phyloP scores from a whole-genome alignment of 2,113 vertebrate genomes.

The Phyllopteryx taeniolatus region DNA sequence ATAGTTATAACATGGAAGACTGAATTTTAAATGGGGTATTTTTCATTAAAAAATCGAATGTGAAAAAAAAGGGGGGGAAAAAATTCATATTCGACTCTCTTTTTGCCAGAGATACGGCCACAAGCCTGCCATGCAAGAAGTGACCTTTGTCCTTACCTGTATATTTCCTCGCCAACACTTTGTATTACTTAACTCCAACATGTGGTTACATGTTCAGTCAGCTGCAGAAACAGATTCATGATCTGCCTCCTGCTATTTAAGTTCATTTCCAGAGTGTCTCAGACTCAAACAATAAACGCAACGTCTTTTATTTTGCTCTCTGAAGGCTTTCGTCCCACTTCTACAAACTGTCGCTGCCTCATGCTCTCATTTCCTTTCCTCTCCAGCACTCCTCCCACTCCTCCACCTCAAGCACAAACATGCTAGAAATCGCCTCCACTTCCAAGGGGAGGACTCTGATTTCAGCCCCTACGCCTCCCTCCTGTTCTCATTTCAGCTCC shows the following conservation, averaged over 20 bases:
- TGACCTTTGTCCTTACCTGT: slow-evolving; percentile 4
- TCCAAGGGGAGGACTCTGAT: slow-evolving; percentile 46
- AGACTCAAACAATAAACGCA: slow-evolving; percentile 15
- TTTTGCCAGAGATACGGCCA: background rate
- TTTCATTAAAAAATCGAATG: background rate
- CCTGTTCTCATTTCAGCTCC: slow-evolving; percentile 9
- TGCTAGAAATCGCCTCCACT: slow-evolving; percentile 42
- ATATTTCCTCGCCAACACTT: background rate
- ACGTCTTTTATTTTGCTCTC: slow-evolving; percentile 21
- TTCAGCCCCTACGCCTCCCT: slow-evolving; percentile 39
- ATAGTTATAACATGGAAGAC: background rate
- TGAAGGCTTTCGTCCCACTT: slow-evolving; percentile 44
- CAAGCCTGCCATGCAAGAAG: background rate
- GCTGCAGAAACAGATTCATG: background rate
- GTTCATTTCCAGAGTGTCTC: background rate
- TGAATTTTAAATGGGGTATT: background rate
- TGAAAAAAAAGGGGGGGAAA: background rate
- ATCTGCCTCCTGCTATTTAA: slow-evolving; percentile 6
- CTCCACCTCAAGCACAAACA: slow-evolving; percentile 43
- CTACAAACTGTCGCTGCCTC: slow-evolving; percentile 31
- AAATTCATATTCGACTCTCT: background rate
- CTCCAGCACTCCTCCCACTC: slow-evolving; percentile 21
- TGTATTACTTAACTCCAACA: background rate
- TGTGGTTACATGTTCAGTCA: background rate
- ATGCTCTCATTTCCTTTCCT: slow-evolving; percentile 19